Evolutionary conservation across 2,888 invertebrate species (phyloP), one percentile per base, ranked within the genome.

Genomic region (Hypercompe scribonia): DNA sequence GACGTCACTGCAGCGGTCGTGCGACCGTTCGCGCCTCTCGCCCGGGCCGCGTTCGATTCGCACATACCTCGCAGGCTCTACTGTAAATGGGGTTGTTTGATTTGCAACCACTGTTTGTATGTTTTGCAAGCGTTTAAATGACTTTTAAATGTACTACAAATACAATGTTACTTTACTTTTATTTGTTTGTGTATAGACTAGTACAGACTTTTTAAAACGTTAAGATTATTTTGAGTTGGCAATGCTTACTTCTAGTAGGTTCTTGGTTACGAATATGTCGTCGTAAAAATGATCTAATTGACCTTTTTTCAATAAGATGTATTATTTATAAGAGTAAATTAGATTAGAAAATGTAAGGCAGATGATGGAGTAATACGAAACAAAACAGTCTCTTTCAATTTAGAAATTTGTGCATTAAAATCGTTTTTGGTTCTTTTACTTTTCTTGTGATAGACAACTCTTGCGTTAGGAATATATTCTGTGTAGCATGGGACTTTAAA

Each of bases 1-100:
- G 93, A 93, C 93, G 93, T 93, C 93, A 93, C 90, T 91, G 91
- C 92, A 90, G 89, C 89, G 86, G 82, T 74, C 78, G 83, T 81
- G 84, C 77, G 81, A 81, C 66, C 72, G 77, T 70, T 80, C 75
- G 77, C 83, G 77, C 80, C 78, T 76, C 24, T 77, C 76, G 82
- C 84, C 81, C 79, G 85, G 84, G 79, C 78, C 72, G 73, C 42
- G 73, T 64, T 81, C 21, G 24, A 63, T 64, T 70, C 72, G 65
- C 71, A 67, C 71, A 76, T 33, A 74, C 70, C 68, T 46, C 63
- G n/a, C 70, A 63, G 46, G 73, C 77, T 80, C 13, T 76, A 70
- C 70, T 77, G 76, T 74, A 83, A 82, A 80, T 83, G 74, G 79
- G 81, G 72, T 75, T 79, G 71, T 68, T 78, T 76, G 76, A 69